A percentile compares a stretch with the other conserved stretches of the same genome.
Conservation (phyloP, 2,888 invertebrate genomes). For the Drosophila quinaria region DNA sequence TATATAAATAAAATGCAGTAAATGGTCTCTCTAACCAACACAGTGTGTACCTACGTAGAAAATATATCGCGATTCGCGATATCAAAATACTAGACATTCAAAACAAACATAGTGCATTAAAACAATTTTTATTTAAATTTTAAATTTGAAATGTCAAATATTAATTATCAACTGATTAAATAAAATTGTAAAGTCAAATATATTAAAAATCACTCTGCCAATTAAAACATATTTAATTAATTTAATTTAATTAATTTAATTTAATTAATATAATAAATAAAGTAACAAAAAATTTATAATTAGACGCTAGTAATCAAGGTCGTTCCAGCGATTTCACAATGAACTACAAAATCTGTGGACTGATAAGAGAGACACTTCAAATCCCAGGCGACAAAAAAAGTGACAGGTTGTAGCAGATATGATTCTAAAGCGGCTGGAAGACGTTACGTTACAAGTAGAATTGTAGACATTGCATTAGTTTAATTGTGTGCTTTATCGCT, state of each 20-base stretch:
- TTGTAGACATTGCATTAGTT: constrained; percentile 28
- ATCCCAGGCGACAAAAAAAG: constrained; percentile 29
- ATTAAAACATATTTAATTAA: too few species aligned
- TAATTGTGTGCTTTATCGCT: constrained; percentile 37
- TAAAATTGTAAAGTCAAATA: too few species aligned
- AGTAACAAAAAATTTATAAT: too few species aligned
- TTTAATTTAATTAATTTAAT: too few species aligned
- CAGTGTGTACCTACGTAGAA: constrained; percentile 1
- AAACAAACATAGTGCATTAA: background rate
- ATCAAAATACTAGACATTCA: background rate
- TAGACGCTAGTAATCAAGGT: constrained; percentile 15
- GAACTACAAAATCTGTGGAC: constrained; percentile 27
- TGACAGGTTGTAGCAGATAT: constrained; percentile 46
- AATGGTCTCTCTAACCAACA: constrained; percentile 21
- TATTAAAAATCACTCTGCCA: too few species aligned
- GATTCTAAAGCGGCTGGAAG: constrained; percentile 49
- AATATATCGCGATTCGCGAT: background rate
- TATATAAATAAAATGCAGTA: background rate
- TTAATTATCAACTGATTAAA: too few species aligned
- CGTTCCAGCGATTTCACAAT: constrained; percentile 30
- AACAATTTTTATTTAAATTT: background rate
- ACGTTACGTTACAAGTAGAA: constrained; percentile 15
- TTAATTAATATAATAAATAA: too few species aligned
- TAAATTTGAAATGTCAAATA: background rate
- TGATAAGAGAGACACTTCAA: constrained; percentile 52